Conservation (phyloP, 2,888 invertebrate genomes). For the Plemyria rubiginata region DNA sequence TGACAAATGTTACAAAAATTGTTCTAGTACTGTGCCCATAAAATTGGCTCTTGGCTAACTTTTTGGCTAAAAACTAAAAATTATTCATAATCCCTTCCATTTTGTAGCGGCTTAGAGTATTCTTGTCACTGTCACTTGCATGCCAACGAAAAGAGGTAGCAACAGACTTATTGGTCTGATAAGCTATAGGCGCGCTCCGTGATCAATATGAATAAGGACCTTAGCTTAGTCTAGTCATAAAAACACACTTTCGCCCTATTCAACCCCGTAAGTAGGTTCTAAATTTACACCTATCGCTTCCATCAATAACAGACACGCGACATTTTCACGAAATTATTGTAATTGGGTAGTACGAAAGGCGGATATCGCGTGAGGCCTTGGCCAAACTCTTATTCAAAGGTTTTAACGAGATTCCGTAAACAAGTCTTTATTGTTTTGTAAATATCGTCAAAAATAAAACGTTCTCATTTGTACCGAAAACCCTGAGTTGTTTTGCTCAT, state of each 20-base stretch:
- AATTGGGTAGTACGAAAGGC: conserved; percentile 36
- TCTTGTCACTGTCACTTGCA: too few relatives aligned
- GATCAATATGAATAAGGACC: too few relatives aligned
- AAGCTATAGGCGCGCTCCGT: too few relatives aligned
- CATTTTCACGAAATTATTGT: conserved; percentile 40
- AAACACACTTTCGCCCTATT: background rate
- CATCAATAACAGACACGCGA: conserved; percentile 33
- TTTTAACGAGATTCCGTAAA: conserved; percentile 27
- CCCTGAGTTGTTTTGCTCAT: background rate
- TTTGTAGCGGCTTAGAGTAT: too few relatives aligned
- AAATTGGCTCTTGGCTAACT: too few relatives aligned
- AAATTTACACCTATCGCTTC: conserved; percentile 19
- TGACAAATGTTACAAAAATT: too few relatives aligned
- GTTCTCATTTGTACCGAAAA: background rate
- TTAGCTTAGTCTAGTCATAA: too few relatives aligned
- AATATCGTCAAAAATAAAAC: conserved; percentile 7
- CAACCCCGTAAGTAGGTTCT: conserved; percentile 16
- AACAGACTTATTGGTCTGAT: too few relatives aligned
- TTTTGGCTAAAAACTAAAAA: too few relatives aligned
- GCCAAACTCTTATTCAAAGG: conserved; percentile 24
- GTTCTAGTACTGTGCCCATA: too few relatives aligned
- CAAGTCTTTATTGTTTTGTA: conserved; percentile 19
- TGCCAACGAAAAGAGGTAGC: too few relatives aligned
- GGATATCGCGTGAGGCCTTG: conserved; percentile 32
- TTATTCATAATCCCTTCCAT: too few relatives aligned